Evolutionary conservation across 2,888 invertebrate species (phyloP), one percentile per base, ranked within the genome.

Genomic region (Gari tellinella): DNA sequence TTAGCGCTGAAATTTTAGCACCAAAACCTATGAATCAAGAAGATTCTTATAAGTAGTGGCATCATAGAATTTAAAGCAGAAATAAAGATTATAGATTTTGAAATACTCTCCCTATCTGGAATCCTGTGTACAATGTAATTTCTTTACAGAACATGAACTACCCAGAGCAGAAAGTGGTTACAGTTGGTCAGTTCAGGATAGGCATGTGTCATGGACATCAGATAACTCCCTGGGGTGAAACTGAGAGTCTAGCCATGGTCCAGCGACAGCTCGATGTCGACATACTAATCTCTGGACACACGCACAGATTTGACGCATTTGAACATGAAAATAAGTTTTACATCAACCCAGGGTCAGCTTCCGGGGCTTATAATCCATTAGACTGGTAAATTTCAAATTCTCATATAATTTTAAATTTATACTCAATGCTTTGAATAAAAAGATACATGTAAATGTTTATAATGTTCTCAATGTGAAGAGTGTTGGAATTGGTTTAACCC

Each of bases 251-350:
- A 61, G 97, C 98, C 0, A 93, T 98, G 67, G 95, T 99, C 17
- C 99, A 99, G 90, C 94, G 99, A 40, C 99, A 99, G 91, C 93
- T 99, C 25, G 99, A 99, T 90, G 99, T 99, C 1, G 99, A 99
- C 92, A 99, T 99, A 86, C 94, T 99, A 51, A 99, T 99, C 90
- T 97, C 99, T 0, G 99, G 99, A 0, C 99, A 99, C 91, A 99
- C 99, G 0, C 99, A 99, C 92, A 96, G 97, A 88, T 99, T 99
- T 93, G 98, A 98, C 90, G 99, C 99, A 0, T 98, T 98, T 86
- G 99, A 99, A 91, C 97, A 98, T 93, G 99, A 99, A 90, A 98
- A 97, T 90, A 98, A 98, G 92, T 99, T 99, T 93, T 99, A 97
- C 92, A 98, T 99, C 62, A 99, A 99, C 93, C 99, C 99, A 4